phyloP scores from a whole-genome alignment of 2,797 vertebrate genomes.

The Sparus aurata region DNA sequence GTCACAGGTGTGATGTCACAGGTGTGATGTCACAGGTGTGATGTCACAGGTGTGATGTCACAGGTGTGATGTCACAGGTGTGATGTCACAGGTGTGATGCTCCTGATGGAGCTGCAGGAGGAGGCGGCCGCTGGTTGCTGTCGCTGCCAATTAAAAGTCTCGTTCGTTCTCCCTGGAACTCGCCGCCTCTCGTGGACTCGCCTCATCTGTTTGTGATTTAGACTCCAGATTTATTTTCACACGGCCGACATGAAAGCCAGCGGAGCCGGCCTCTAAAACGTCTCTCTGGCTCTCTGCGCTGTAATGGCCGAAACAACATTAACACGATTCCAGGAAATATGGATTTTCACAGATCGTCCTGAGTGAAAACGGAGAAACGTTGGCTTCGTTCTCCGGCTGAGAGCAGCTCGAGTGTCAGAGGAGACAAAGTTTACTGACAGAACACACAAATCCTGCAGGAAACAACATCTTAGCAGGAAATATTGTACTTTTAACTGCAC shows the following conservation, averaged over 20 bases:
- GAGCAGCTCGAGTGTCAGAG: background rate
- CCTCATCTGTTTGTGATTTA: constrained; percentile 91
- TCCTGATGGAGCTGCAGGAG: constrained; percentile 85
- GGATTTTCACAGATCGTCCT: constrained; percentile 4
- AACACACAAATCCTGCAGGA: background rate
- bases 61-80: background rate
- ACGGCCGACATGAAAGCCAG: constrained; percentile 84
- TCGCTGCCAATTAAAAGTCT: constrained; percentile 88
- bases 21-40: constrained; percentile 29
- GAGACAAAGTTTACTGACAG: too few species aligned
- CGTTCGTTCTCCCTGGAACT: constrained; percentile 85
- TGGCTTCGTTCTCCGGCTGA: background rate
- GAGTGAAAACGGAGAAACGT: background rate
- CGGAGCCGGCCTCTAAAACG: constrained; percentile 79
- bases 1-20: background rate
- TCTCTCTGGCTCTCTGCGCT: constrained; percentile 83
- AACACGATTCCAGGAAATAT: constrained; percentile 12
- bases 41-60: constrained; percentile 35
- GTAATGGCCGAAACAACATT: constrained; percentile 66
- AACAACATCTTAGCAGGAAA: too few species aligned
- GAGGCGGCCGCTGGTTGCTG: constrained; percentile 84
- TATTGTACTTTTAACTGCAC: too few species aligned
- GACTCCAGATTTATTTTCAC: constrained; percentile 89
- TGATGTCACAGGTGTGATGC: constrained; percentile 43
- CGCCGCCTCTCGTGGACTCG: constrained; percentile 82